Evolutionary conservation across 1,140 invertebrate genomes (phyloP).

Genomic region (Centruroides vittatus): DNA sequence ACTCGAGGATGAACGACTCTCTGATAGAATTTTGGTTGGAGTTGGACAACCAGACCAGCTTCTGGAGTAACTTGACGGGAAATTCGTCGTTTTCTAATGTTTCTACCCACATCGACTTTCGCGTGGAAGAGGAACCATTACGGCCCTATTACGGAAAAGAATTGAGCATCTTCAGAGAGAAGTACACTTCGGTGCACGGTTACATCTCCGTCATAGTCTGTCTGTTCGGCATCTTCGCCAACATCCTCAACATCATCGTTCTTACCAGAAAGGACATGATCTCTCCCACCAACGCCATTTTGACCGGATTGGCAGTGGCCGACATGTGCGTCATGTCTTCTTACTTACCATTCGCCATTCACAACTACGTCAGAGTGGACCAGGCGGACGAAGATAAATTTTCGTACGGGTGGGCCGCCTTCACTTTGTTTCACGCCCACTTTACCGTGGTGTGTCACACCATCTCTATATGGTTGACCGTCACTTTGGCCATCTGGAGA

Average conservation of each 20-base stretch:
- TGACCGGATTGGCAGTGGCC: slow-evolving; percentile 65
- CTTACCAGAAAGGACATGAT: slow-evolving; percentile 67
- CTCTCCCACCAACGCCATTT: slow-evolving; percentile 66
- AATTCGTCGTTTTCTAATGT: too few relatives aligned
- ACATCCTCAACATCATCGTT: slow-evolving; percentile 74
- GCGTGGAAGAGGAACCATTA: background rate
- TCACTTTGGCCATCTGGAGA: slow-evolving; percentile 78
- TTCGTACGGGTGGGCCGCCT: slow-evolving; percentile 63
- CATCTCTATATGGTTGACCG: slow-evolving; percentile 79
- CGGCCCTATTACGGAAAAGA: slow-evolving; percentile 14
- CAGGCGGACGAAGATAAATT: slow-evolving; percentile 34
- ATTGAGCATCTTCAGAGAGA: slow-evolving; percentile 19
- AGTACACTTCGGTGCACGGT: slow-evolving; percentile 42
- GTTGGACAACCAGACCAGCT: too few relatives aligned
- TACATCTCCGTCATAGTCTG: slow-evolving; percentile 61
- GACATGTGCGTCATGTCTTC: slow-evolving; percentile 77
- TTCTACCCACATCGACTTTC: too few relatives aligned
- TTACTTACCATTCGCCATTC: slow-evolving; percentile 66
- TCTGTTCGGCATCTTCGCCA: slow-evolving; percentile 74
- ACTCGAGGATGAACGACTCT: too few relatives aligned
- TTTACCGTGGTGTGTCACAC: slow-evolving; percentile 72
- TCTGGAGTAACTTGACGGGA: too few relatives aligned
- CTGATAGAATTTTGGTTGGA: too few relatives aligned
- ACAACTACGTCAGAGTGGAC: slow-evolving; percentile 42
- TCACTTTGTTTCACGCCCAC: slow-evolving; percentile 36